Percentiles rank a stretch among this genome's conserved stretches.
phyloP scores from a whole-genome alignment of 2,888 invertebrate genomes.

The Stegana nigrithorax region DNA sequence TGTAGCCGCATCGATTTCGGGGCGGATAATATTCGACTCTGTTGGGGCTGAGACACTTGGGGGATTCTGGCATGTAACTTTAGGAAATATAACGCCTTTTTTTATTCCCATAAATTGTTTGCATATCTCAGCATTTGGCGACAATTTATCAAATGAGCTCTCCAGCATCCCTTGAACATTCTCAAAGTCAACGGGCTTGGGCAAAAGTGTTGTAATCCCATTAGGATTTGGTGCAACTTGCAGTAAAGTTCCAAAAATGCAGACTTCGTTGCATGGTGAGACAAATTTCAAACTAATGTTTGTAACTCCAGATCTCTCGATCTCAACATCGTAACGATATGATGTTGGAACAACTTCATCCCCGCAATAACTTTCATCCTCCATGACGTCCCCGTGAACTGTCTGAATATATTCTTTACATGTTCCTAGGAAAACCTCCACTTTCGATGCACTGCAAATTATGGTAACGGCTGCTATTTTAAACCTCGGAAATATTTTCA shows the following conservation, averaged over 20 bases:
- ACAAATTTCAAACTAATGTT: constrained; percentile 57
- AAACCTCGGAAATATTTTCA: constrained; percentile 47
- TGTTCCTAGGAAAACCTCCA: constrained; percentile 60
- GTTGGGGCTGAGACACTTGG: not conserved
- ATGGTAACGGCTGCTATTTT: constrained; percentile 59
- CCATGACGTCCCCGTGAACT: constrained; percentile 48
- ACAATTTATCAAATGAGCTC: constrained; percentile 40
- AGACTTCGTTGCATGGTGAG: constrained; percentile 52
- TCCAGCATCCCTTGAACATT: constrained; percentile 58
- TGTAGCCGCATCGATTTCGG: not conserved
- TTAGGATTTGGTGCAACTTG: constrained; percentile 60
- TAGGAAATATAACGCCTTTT: constrained; percentile 24
- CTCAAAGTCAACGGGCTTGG: constrained; percentile 51
- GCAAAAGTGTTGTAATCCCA: constrained; percentile 55
- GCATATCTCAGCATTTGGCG: constrained; percentile 53
- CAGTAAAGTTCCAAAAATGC: constrained; percentile 62
- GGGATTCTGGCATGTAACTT: constrained; percentile 3
- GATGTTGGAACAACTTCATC: constrained; percentile 38
- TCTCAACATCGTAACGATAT: constrained; percentile 63
- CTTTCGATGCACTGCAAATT: constrained; percentile 58
- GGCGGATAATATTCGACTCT: constrained; percentile 4
- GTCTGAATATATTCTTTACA: constrained; percentile 63
- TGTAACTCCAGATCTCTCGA: constrained; percentile 58
- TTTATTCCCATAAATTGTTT: constrained; percentile 53
- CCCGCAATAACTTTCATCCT: constrained; percentile 47